Base-by-base conservation (phyloP, 2,113 vertebrate species). In the Trogon surrucura region DNA sequence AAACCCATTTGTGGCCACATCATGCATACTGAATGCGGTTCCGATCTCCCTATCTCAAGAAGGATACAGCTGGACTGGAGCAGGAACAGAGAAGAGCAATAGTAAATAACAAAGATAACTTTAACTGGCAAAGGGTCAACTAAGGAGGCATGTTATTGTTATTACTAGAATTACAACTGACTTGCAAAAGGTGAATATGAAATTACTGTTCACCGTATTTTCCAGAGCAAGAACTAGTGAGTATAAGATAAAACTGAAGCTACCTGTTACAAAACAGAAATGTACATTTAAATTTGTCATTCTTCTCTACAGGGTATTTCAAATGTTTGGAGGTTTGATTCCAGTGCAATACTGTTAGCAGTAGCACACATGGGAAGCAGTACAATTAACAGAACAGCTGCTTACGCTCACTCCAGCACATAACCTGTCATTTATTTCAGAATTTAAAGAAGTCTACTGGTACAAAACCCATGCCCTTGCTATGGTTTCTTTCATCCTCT, bases 371-470 rank as follows among this genome's bases (percentile, higher is more conserved):
- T 17, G 45, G 45, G 73, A 94, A 90, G 74, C 47, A 89, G 65
- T 21, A 71, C 83, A 94, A 84, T 88, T 89, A 95, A 64, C 54
- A 91, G 69, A 96, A 93, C 91, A 95, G 78, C 41, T 96, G 80
- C 57, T 95, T 75, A 62, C 20, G 51, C 26, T 89, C 91, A 80
- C n/a, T 89, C 20, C 8, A 48, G 53, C 20, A 61, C 47, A 53
- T 80, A 75, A 91, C 29, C 20, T 95, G 84, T 71, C 60, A 84
- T 73, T 96, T 91, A 80, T 61, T 32, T 88, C 56, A 54, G 56
- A 91, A 95, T 84, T 87, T 78, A 78, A 64, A 41, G 50, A 88
- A 95, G n/a, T 58, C 62, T 90, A 81, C 26, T 4, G 16, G 50
- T 60, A 65, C 26, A 85, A 85, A 48, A 74, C 22, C 2, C 32